Conservation (phyloP, 1,140 invertebrate species). For the Doryteuthis pealeii region DNA sequence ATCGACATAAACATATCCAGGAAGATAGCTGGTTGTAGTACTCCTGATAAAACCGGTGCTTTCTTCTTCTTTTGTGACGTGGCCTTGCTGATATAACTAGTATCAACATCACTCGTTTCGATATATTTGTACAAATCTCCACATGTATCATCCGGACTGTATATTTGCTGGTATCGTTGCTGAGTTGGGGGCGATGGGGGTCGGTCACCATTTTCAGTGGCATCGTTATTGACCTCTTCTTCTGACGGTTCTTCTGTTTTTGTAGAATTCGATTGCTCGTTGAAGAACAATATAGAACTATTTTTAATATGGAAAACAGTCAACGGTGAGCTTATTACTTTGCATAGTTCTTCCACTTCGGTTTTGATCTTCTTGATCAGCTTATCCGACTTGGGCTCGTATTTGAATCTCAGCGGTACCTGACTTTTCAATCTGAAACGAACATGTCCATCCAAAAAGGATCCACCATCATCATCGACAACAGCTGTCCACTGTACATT, state of each 20-base stretch:
- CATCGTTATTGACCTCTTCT: neutral
- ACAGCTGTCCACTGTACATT: neutral
- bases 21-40: neutral
- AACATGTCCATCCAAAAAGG: neutral
- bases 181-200: neutral
- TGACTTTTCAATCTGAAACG: neutral
- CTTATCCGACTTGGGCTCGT: constrained; percentile 3
- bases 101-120: neutral
- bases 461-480: neutral
- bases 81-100: neutral
- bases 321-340: neutral
- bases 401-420: neutral
- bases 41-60: neutral
- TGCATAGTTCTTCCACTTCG: neutral
- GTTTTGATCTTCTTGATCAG: neutral
- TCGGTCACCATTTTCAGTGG: neutral
- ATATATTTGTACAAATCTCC: neutral
- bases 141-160: neutral
- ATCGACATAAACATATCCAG: neutral
- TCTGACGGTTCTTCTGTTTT: neutral
- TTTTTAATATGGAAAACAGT: neutral
- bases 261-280: no score
- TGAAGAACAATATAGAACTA: neutral
- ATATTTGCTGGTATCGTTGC: neutral
- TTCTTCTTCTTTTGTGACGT: neutral